Evolutionary conservation across 2,888 invertebrate genomes (phyloP).

Genomic region (Mantis religiosa): DNA sequence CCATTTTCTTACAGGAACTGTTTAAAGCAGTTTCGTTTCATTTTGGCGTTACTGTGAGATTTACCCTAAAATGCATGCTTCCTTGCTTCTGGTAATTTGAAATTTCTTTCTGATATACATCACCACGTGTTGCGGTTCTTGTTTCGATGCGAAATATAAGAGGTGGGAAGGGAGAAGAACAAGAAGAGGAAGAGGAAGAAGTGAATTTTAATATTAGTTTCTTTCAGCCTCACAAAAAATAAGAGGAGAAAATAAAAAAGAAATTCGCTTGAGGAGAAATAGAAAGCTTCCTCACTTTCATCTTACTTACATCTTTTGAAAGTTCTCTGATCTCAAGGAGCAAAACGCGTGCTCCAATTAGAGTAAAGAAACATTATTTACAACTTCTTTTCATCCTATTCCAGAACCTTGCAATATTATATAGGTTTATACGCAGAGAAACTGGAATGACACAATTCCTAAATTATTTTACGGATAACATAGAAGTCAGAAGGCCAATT

Average conservation of each 20-base stretch:
- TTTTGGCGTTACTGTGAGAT: not conserved
- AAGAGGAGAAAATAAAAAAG: not conserved
- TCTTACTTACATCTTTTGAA: not conserved
- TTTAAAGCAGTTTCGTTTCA: not conserved
- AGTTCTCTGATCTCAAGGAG: not conserved
- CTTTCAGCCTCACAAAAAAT: not conserved
- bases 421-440: not conserved
- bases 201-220: not conserved
- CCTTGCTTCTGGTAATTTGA: constrained; percentile 6
- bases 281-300: not conserved
- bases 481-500: too few species aligned
- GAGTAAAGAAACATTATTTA: not conserved
- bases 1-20: not conserved
- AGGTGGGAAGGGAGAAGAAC: not conserved
- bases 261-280: not conserved
- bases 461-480: too few species aligned
- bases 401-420: not conserved
- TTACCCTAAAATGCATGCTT: not conserved
- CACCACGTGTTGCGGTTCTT: not conserved
- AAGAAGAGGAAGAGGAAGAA: not conserved
- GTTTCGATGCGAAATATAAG: not conserved
- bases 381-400: not conserved
- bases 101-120: not conserved
- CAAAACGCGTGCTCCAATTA: not conserved
- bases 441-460: not conserved